These are phyloP conservation scores for Bemisia tabaci DNA, from an alignment of 1,140 invertebrate genomes.

Conservation along the genomic window DNA sequence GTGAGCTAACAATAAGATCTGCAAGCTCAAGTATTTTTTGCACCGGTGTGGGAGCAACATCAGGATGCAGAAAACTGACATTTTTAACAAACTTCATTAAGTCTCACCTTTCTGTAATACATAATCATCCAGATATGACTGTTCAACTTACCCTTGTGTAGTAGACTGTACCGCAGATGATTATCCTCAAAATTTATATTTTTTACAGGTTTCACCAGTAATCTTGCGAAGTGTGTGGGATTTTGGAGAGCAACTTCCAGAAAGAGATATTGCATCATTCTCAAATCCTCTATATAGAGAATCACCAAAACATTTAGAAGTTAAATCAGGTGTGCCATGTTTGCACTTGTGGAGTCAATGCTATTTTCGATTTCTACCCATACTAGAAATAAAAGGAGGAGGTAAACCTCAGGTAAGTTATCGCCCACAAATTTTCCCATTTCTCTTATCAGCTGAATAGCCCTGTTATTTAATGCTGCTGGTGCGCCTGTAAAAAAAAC, in stretches of 20 bases:
- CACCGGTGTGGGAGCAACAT: too few relatives aligned
- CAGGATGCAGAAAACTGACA: too few relatives aligned
- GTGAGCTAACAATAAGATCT: too few relatives aligned
- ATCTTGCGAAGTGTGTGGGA: constrained; percentile 65
- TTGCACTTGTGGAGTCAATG: constrained; percentile 77
- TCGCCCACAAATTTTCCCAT: too few relatives aligned
- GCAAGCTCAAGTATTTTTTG: too few relatives aligned
- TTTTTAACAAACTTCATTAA: not conserved
- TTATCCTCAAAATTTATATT: too few relatives aligned
- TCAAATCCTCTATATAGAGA: constrained; percentile 53
- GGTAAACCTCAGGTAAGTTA: constrained; percentile 23
- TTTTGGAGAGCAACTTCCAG: constrained; percentile 66
- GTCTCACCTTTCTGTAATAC: not conserved
- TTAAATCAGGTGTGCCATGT: constrained; percentile 38
- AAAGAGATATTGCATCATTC: constrained; percentile 60
- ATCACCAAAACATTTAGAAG: constrained; percentile 16
- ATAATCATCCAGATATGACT: not conserved
- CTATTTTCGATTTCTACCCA: constrained; percentile 75
- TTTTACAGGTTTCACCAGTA: constrained; percentile 38
- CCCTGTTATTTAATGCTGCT: not conserved
- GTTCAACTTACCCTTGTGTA: not conserved
- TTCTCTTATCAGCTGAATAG: not conserved
- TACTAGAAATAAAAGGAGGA: constrained; percentile 50
- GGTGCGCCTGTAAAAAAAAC: not conserved
- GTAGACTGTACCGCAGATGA: not conserved